Evolutionary conservation across 2,888 invertebrate species (phyloP), one percentile per base, ranked within the genome.

Genomic region (Baccha elongata): DNA sequence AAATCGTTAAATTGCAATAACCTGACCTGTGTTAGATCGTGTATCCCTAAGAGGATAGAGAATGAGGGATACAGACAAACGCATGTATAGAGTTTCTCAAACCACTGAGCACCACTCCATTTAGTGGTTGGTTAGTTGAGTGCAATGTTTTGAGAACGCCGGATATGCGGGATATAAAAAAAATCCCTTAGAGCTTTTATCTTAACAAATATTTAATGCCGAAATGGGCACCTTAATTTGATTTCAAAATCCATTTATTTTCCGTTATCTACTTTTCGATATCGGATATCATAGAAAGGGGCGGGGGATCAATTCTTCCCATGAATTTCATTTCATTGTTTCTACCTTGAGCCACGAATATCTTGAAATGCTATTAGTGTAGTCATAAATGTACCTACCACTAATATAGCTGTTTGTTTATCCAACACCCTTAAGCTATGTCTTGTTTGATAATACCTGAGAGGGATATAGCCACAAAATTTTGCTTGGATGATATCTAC

Each of bases 181-280:
- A 17, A 58, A 42, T 60, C 40, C 37, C 6, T 29, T 67, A 17
- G 52, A 60, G 46, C 60, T 79, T 78, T 72, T 73, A 67, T 67
- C 60, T 72, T 67, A 53, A 40, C 72, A 79, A 79, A 67, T 67
- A 67, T 72, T 67, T 72, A 67, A 79, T 64, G 58, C 58, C 53
- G 53, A 65, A 78, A 71, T 71, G 58, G 71, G 55, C 65, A 50
- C 64, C 76, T 71, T 78, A 65, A 78, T 71, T 78, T 71, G 71
- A 78, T 78, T 78, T 78, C 7, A 58, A 78, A 71, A 78, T 52
- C 76, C 76, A 69, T 71, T 78, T 78, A 71, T 65, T 50, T 64
- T 32, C 42, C 40, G 23, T 10, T 58, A 65, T 78, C 64, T 40
- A 69, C 11, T 23, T 40, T 53, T 42, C 21, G 40, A 71, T 53